Evolutionary conservation across 2,113 vertebrate genomes (phyloP).

Genomic region (Labeo catla): DNA sequence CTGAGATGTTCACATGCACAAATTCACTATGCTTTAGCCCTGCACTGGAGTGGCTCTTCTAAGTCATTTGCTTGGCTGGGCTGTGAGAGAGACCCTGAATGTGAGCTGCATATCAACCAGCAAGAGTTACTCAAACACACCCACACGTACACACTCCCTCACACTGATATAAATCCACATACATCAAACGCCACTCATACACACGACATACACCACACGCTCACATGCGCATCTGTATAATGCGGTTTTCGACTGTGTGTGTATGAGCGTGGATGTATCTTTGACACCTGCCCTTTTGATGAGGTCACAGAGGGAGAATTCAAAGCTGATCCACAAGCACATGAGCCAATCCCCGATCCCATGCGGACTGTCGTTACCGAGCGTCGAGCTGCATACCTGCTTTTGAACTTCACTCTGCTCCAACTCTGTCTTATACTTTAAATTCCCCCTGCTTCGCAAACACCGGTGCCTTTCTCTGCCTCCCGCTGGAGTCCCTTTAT

Average conservation of each 20-base stretch:
- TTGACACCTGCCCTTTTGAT: conserved; percentile 28
- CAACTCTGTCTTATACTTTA: not conserved
- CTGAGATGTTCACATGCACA: conserved; percentile 41
- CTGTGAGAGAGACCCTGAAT: conserved; percentile 53
- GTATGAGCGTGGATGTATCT: not conserved
- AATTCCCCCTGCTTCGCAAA: not conserved
- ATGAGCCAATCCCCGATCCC: conserved; percentile 13
- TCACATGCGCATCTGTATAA: conserved; percentile 22
- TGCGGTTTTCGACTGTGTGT: not conserved
- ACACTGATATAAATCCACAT: conserved; percentile 37
- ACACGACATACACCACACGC: not conserved
- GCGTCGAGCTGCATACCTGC: not conserved
- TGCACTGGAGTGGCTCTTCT: conserved; percentile 49
- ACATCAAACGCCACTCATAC: conserved; percentile 25
- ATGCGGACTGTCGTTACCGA: not conserved
- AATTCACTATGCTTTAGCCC: conserved; percentile 36
- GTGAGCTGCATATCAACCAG: conserved; percentile 61
- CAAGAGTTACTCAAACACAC: conserved; percentile 38
- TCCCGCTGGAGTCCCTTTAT: not conserved
- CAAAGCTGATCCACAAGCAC: conserved; percentile 30
- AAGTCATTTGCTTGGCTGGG: conserved; percentile 56
- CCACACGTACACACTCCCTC: conserved; percentile 37
- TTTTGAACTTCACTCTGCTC: conserved; percentile 26
- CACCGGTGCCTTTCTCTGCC: not conserved
- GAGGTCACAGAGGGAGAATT: conserved; percentile 35